Evolutionary conservation across 2,888 invertebrate genomes (phyloP).

Genomic region (Gerosis bhagava): DNA sequence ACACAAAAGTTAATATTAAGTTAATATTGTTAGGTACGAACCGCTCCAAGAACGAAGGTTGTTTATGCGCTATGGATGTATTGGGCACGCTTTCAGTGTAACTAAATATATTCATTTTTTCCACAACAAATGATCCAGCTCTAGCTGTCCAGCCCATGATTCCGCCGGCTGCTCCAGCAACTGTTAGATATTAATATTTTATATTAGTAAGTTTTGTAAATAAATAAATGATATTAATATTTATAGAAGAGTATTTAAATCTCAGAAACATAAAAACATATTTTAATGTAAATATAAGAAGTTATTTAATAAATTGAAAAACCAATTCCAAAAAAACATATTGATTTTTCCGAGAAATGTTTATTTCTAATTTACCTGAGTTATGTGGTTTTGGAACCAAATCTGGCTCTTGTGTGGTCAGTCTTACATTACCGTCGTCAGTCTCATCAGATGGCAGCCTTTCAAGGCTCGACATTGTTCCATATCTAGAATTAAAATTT

Average conservation of each 20-base stretch:
- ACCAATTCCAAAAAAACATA: too few species aligned
- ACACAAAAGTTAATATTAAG: too few species aligned
- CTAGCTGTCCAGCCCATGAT: slow-evolving; percentile 90
- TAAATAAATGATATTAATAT: too few species aligned
- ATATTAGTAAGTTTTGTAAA: too few species aligned
- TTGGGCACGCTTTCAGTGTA: slow-evolving; percentile 73
- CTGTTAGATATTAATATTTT: slow-evolving; percentile 5
- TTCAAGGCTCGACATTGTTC: slow-evolving; percentile 89
- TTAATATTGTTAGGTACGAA: too few species aligned
- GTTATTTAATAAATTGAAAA: too few species aligned
- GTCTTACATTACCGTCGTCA: slow-evolving; percentile 80
- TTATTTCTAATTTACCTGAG: slow-evolving; percentile 58
- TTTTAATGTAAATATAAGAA: too few species aligned
- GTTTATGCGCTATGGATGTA: slow-evolving; percentile 68
- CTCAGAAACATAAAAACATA: too few species aligned
- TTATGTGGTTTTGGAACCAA: slow-evolving; percentile 50
- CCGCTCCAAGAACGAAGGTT: slow-evolving; percentile 78
- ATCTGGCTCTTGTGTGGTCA: slow-evolving; percentile 65
- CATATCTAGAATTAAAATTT: slow-evolving; percentile 70
- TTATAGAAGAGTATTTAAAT: too few species aligned
- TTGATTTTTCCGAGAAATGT: too few species aligned
- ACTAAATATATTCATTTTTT: slow-evolving; percentile 87
- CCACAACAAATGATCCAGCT: slow-evolving; percentile 91
- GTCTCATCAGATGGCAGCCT: slow-evolving; percentile 84
- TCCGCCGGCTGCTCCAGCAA: slow-evolving; percentile 67